Conservation (phyloP, 2,797 vertebrate genomes). For the Poecilia wingei region DNA sequence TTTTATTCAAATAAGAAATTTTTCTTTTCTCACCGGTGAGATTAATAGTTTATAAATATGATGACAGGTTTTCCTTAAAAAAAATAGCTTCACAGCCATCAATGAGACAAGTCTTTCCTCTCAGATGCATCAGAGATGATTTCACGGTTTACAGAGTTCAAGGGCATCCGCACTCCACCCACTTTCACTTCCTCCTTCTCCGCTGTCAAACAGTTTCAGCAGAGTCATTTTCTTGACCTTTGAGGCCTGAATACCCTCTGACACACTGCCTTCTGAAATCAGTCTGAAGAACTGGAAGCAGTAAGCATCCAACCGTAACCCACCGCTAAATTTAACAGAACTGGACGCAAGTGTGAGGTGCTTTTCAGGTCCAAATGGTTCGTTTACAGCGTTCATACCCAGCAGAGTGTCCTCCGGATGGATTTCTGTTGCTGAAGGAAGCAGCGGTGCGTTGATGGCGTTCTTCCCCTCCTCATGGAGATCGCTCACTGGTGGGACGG, state of each 20-base stretch:
- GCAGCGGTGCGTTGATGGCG: slow-evolving; percentile 92
- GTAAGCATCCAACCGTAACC: neutral
- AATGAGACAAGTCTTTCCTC: slow-evolving; percentile 10
- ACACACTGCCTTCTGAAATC: neutral
- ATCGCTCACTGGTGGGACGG: slow-evolving; percentile 87
- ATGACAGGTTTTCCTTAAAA: neutral
- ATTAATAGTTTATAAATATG: neutral
- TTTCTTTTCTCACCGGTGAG: neutral
- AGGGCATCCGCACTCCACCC: slow-evolving; percentile 39
- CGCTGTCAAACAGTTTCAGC: slow-evolving; percentile 23
- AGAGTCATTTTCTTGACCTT: slow-evolving; percentile 8
- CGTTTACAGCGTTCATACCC: slow-evolving; percentile 75
- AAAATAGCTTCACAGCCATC: neutral
- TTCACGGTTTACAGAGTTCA: slow-evolving; percentile 36
- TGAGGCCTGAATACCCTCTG: slow-evolving; percentile 12
- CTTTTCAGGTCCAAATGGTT: neutral
- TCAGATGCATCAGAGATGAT: slow-evolving; percentile 23
- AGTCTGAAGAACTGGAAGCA: neutral
- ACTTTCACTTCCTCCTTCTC: slow-evolving; percentile 71
- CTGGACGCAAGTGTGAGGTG: neutral
- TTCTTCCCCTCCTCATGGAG: slow-evolving; percentile 95
- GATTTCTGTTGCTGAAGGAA: slow-evolving; percentile 82
- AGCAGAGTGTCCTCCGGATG: slow-evolving; percentile 91
- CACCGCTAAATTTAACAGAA: neutral
- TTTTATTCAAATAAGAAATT: neutral